A percentile compares a stretch with the other conserved stretches of the same genome.
Conservation (phyloP, 2,797 vertebrate species). For the Lacerta viridis region DNA sequence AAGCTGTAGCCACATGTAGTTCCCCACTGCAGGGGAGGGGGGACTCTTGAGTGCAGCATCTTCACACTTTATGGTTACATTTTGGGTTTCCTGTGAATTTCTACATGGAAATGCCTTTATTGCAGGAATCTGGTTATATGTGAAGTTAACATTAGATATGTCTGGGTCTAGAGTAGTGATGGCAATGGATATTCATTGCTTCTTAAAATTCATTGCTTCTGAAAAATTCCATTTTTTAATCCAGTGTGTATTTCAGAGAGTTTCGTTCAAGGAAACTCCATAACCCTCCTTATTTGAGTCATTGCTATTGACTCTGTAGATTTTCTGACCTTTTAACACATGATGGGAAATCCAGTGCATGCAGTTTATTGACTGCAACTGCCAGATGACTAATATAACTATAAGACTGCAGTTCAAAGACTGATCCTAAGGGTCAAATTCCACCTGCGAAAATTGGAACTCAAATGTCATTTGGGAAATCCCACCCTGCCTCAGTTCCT, state of each 20-base stretch:
- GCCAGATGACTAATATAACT: background rate
- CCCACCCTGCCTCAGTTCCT: background rate
- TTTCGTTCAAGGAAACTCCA: background rate
- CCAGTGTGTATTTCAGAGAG: background rate
- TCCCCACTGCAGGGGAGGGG: background rate
- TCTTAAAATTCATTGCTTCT: background rate
- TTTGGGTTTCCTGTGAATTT: background rate
- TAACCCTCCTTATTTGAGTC: background rate
- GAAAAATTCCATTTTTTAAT: background rate
- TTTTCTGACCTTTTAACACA: conserved; percentile 6
- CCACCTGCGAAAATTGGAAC: conserved; percentile 7
- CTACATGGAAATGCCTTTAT: background rate
- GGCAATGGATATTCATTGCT: background rate
- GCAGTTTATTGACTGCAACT: conserved; percentile 20
- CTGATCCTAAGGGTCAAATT: background rate
- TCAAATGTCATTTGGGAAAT: background rate
- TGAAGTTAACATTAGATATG: background rate
- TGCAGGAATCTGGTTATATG: background rate
- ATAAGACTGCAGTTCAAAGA: background rate
- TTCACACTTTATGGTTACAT: background rate
- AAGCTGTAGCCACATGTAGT: background rate
- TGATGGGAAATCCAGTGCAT: background rate
- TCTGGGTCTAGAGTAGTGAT: background rate
- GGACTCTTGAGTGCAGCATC: background rate
- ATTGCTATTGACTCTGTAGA: background rate